phyloP scores from a whole-genome alignment of 2,113 vertebrate genomes.

The Odobenus rosmarus region DNA sequence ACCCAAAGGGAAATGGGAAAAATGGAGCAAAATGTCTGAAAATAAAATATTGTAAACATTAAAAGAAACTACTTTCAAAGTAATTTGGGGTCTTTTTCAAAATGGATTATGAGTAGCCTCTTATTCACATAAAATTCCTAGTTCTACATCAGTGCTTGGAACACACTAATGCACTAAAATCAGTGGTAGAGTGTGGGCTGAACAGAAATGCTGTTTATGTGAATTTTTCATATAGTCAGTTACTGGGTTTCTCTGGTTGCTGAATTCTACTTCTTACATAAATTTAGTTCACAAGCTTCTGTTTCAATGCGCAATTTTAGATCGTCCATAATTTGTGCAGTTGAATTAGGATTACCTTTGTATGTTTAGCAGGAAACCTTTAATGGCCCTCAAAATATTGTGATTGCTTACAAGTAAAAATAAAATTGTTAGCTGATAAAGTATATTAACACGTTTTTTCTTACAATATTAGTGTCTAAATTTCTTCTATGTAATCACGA shows the following conservation, averaged over 20 bases:
- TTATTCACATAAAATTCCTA: slow-evolving; percentile 49
- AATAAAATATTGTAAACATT: slow-evolving; percentile 35
- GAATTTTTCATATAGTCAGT: not conserved
- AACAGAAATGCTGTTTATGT: not conserved
- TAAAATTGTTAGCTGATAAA: slow-evolving; percentile 75
- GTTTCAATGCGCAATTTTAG: slow-evolving; percentile 83
- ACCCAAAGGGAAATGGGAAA: not conserved
- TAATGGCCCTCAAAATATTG: slow-evolving; percentile 79
- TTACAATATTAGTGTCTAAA: slow-evolving; percentile 73
- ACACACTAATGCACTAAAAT: not conserved
- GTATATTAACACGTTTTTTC: slow-evolving; percentile 64
- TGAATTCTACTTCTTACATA: slow-evolving; percentile 79
- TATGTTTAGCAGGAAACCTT: slow-evolving; percentile 81
- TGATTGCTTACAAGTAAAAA: slow-evolving; percentile 75
- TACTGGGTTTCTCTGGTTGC: slow-evolving; percentile 77
- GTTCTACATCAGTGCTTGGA: slow-evolving; percentile 50
- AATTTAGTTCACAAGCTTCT: slow-evolving; percentile 83
- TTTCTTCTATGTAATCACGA: slow-evolving; percentile 62
- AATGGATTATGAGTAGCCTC: slow-evolving; percentile 1
- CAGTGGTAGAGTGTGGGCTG: not conserved
- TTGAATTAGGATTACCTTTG: slow-evolving; percentile 84
- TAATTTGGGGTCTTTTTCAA: not conserved
- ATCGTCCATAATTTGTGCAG: slow-evolving; percentile 83
- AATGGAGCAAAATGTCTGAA: slow-evolving; percentile 6
- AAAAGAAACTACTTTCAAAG: slow-evolving; percentile 4